Conservation (phyloP, 2,888 invertebrate genomes). For the Chaitophorus viminalis region DNA sequence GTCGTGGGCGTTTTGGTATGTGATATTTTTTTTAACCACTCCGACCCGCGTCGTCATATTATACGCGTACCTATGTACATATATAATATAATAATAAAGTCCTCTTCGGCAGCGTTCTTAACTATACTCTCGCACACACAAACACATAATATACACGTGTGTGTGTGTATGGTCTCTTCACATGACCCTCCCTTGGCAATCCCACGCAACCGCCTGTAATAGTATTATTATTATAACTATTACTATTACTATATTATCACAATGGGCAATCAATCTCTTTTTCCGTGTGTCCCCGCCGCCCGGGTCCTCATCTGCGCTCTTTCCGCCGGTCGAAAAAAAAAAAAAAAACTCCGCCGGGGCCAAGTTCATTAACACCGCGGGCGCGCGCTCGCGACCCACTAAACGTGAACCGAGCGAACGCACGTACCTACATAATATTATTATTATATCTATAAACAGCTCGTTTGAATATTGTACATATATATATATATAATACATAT, state of each 20-base stretch:
- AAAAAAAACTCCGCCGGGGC: slow-evolving; percentile 35
- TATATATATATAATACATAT: background rate
- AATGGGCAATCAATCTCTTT: slow-evolving; percentile 62
- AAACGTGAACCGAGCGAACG: background rate
- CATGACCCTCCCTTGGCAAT: slow-evolving; percentile 57
- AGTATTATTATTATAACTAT: slow-evolving; percentile 40
- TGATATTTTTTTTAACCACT: slow-evolving; percentile 13
- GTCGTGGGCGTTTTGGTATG: slow-evolving; percentile 41
- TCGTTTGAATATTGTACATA: background rate
- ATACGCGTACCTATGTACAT: background rate
- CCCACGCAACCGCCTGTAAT: slow-evolving; percentile 52
- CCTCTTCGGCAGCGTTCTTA: slow-evolving; percentile 15
- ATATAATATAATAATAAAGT: background rate
- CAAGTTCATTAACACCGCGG: slow-evolving; percentile 57
- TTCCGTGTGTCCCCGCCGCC: background rate
- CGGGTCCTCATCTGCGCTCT: background rate
- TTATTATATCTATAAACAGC: background rate
- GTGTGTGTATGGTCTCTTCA: slow-evolving; percentile 32
- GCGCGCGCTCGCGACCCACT: slow-evolving; percentile 28
- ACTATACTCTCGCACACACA: background rate
- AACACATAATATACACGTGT: background rate
- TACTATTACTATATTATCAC: slow-evolving; percentile 56
- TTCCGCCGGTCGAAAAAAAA: slow-evolving; percentile 29
- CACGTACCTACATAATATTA: background rate
- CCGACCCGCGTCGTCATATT: background rate